These are phyloP conservation scores for Physeter macrocephalus DNA, from an alignment of 2,113 vertebrate genomes.

Conservation along the genomic window DNA sequence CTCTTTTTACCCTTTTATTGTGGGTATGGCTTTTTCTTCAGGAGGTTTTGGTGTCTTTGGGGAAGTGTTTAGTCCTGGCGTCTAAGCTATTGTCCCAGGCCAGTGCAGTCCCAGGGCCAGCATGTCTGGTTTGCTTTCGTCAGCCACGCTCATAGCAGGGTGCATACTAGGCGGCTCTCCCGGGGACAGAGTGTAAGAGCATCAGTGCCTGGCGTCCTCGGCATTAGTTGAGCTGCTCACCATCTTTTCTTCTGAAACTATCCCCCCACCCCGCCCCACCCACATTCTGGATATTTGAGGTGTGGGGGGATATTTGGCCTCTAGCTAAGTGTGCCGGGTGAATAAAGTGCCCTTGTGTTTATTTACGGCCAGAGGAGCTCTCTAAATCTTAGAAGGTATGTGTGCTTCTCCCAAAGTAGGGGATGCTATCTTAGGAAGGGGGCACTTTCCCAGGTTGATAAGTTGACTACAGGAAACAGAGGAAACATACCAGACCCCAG, in stretches of 20 bases:
- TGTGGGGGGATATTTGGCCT: not conserved
- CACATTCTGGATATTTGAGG: not conserved
- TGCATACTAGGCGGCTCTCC: not conserved
- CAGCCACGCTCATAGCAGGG: not conserved
- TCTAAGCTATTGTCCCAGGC: not conserved
- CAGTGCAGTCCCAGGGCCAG: not conserved
- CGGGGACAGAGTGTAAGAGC: not conserved
- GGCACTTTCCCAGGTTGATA: not conserved
- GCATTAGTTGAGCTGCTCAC: not conserved
- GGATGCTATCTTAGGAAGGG: not conserved
- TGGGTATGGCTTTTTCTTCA: not conserved
- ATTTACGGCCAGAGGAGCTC: not conserved
- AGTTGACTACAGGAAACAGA: not conserved
- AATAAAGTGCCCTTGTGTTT: not conserved
- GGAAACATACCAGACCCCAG: not conserved
- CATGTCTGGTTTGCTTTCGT: not conserved
- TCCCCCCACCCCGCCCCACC: no score
- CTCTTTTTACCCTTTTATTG: not conserved
- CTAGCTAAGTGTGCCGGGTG: not conserved
- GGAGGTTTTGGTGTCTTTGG: not conserved
- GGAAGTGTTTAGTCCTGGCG: not conserved
- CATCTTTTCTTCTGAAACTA: not conserved
- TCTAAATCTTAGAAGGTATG: not conserved
- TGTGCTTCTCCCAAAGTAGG: not conserved
- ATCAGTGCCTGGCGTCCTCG: rapidly evolving